Evolutionary conservation across 2,797 vertebrate genomes (phyloP).

Genomic region (Malacoraja senta): DNA sequence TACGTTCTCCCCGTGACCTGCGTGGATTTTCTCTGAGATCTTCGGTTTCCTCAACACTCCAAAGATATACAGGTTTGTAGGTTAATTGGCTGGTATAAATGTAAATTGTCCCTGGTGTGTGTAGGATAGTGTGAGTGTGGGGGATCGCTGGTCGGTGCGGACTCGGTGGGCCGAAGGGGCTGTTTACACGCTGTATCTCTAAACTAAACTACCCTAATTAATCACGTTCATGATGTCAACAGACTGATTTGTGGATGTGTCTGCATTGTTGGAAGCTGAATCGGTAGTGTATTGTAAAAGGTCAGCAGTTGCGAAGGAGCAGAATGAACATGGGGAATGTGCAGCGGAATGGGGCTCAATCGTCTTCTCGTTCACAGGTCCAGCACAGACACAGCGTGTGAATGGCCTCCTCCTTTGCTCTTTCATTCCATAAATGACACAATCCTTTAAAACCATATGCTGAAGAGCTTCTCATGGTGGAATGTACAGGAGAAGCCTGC

Average conservation of each 20-base stretch:
- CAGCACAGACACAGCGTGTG: not conserved
- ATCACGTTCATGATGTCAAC: not conserved
- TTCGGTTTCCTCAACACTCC: no score
- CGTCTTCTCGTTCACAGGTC: not conserved
- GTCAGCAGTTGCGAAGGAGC: not conserved
- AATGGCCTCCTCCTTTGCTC: not conserved
- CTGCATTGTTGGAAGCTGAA: not conserved
- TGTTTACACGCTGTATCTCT: no score
- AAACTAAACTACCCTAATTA: not conserved
- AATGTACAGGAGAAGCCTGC: not conserved
- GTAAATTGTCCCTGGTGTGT: no score
- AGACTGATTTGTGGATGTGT: not conserved
- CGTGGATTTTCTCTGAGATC: no score
- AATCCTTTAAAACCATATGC: not conserved
- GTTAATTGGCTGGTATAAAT: no score
- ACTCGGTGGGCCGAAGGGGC: no score
- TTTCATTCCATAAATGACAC: not conserved
- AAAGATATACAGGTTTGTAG: no score
- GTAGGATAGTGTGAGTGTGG: no score
- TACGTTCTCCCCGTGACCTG: no score
- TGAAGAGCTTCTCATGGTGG: not conserved
- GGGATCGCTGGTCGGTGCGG: no score
- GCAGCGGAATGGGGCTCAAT: not conserved
- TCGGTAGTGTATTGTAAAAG: not conserved
- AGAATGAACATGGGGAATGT: not conserved